Evolutionary conservation across 1,140 invertebrate genomes (phyloP).

Genomic region (Planococcus citri): DNA sequence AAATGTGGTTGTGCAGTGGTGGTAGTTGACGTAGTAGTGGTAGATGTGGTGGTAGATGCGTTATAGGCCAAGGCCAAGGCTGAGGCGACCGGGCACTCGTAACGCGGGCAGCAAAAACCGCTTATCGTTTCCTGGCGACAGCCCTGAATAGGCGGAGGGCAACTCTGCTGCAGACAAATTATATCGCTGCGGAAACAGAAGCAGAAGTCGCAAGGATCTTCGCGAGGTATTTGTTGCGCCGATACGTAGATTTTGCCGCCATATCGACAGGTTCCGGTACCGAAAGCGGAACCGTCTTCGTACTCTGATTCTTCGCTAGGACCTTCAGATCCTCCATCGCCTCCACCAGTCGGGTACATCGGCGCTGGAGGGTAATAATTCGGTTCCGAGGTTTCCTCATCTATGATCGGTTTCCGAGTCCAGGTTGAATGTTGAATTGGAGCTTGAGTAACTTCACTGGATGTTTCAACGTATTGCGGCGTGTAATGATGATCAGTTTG

Average conservation of each 20-base stretch:
- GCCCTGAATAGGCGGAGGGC: constrained; percentile 78
- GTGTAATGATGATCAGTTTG: not conserved
- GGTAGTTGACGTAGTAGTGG: constrained; percentile 60
- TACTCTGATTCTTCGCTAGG: constrained; percentile 42
- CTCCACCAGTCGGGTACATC: constrained; percentile 3
- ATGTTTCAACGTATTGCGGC: not conserved
- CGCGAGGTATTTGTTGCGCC: constrained; percentile 83
- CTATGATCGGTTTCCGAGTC: constrained; percentile 25
- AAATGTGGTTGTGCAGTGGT: constrained; percentile 73
- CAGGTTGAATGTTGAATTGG: constrained; percentile 23
- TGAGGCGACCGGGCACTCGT: constrained; percentile 82
- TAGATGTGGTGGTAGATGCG: constrained; percentile 68
- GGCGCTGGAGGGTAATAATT: constrained; percentile 23
- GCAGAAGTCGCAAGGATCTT: constrained; percentile 90
- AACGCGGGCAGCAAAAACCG: constrained; percentile 88
- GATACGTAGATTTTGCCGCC: constrained; percentile 84
- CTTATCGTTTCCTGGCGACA: constrained; percentile 82
- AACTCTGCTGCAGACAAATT: constrained; percentile 87
- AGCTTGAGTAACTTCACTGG: not conserved
- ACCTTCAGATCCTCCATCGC: not conserved
- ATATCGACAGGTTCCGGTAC: constrained; percentile 78
- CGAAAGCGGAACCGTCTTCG: constrained; percentile 57
- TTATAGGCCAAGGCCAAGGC: constrained; percentile 61
- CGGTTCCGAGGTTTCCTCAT: constrained; percentile 24
- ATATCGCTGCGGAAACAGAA: constrained; percentile 95